Evolutionary conservation across 2,797 vertebrate species (phyloP).

Genomic region (Anableps anableps): DNA sequence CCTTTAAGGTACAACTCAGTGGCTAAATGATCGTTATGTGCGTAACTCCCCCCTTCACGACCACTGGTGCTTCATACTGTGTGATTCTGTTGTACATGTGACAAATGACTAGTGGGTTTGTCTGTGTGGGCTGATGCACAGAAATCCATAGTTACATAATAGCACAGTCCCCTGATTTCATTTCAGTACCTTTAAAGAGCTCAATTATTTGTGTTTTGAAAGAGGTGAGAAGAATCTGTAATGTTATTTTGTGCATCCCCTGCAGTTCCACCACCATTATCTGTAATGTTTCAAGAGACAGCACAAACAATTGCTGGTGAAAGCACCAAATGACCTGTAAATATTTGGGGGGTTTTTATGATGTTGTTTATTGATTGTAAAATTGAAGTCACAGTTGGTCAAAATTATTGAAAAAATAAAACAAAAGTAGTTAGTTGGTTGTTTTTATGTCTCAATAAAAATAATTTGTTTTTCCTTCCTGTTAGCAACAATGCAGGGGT

Average conservation of each 20-base stretch:
- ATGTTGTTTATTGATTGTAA: not conserved
- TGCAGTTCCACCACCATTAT: conserved; percentile 3
- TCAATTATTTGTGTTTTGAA: conserved; percentile 23
- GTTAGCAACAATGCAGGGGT: not conserved
- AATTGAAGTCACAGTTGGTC: not conserved
- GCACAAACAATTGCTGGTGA: not conserved
- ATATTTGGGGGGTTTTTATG: not conserved
- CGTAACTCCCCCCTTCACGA: conserved; percentile 4
- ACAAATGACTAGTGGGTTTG: conserved; percentile 18
- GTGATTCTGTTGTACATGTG: conserved; percentile 30
- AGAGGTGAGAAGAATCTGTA: conserved; percentile 28
- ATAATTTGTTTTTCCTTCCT: not conserved
- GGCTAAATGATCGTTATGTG: conserved; percentile 16
- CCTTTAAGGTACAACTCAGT: conserved; percentile 22
- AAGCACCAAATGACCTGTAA: not conserved
- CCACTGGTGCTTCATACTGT: conserved; percentile 10
- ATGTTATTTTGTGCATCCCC: conserved; percentile 8
- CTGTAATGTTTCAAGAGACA: conserved; percentile 12
- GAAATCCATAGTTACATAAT: conserved; percentile 28
- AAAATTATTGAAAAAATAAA: not conserved
- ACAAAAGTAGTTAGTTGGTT: not conserved
- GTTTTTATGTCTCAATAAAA: not conserved
- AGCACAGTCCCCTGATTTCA: conserved; percentile 36
- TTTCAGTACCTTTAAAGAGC: conserved; percentile 38
- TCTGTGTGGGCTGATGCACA: conserved; percentile 48